phyloP scores from a whole-genome alignment of 2,797 vertebrate genomes.

The Gila robusta region DNA sequence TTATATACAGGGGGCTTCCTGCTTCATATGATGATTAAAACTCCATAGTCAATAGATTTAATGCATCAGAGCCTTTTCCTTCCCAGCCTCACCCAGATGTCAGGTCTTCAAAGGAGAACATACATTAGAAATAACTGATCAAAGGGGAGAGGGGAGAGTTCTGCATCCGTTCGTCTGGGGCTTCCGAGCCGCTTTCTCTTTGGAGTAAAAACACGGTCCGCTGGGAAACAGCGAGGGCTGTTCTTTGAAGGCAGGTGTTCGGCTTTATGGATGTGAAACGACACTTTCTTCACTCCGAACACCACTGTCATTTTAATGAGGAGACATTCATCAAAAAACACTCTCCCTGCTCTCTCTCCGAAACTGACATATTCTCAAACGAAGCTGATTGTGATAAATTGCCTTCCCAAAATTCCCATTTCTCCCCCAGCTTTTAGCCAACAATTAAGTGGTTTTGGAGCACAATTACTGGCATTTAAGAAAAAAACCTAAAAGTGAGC shows the following conservation, averaged over 20 bases:
- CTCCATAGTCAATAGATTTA: slow-evolving; percentile 19
- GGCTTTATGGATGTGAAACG: slow-evolving; percentile 34
- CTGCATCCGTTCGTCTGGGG: slow-evolving; percentile 30
- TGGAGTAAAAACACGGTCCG: slow-evolving; percentile 1
- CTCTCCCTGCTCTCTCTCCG: not conserved
- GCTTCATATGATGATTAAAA: slow-evolving; percentile 17
- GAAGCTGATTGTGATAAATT: slow-evolving; percentile 71
- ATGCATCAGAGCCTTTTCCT: slow-evolving; percentile 20
- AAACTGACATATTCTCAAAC: slow-evolving; percentile 47
- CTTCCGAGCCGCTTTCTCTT: slow-evolving; percentile 20
- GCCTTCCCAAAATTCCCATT: slow-evolving; percentile 64
- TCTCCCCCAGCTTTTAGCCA: slow-evolving; percentile 55
- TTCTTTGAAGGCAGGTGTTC: slow-evolving; percentile 50
- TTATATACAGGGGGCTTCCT: not conserved
- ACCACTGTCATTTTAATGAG: slow-evolving; percentile 50
- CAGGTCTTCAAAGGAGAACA: slow-evolving; percentile 35
- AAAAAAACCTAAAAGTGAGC: slow-evolving; percentile 26
- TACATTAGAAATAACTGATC: slow-evolving; percentile 44
- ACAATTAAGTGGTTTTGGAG: slow-evolving; percentile 72
- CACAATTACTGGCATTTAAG: slow-evolving; percentile 66
- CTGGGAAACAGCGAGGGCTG: slow-evolving; percentile 19
- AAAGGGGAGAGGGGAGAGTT: slow-evolving; percentile 40
- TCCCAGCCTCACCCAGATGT: not conserved
- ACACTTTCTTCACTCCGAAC: slow-evolving; percentile 25
- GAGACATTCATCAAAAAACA: slow-evolving; percentile 24